Evolutionary conservation across 2,797 vertebrate species (phyloP).

Genomic region (Anniella stebbinsi): DNA sequence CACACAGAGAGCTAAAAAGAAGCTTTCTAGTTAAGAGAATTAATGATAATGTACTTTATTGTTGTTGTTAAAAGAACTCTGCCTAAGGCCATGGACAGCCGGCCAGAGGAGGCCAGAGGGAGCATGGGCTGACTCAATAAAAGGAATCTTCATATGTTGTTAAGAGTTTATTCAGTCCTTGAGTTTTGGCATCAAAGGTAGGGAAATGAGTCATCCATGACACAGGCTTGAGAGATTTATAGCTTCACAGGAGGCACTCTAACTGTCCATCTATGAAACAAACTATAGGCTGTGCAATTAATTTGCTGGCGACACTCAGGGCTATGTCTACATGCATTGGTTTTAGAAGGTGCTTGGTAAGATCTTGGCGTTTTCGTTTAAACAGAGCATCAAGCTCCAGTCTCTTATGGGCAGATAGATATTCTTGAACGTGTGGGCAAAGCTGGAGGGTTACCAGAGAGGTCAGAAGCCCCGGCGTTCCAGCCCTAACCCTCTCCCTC

Average conservation of each 20-base stretch:
- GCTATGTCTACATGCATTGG: too few relatives aligned
- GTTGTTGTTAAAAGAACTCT: background rate
- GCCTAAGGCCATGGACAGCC: background rate
- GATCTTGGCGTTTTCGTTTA: background rate
- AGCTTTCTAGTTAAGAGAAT: conserved; percentile 53
- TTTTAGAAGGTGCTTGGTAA: background rate
- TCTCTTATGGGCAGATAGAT: background rate
- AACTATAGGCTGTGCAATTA: conserved; percentile 23
- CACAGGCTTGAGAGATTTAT: conserved; percentile 51
- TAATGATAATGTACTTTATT: conserved; percentile 63
- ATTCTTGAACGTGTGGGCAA: background rate
- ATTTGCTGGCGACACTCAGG: background rate
- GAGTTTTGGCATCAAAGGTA: conserved; percentile 59
- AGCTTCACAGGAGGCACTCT: conserved; percentile 60
- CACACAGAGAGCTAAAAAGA: conserved; percentile 6
- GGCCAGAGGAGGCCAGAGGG: background rate
- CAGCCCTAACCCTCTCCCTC: background rate
- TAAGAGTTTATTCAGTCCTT: conserved; percentile 59
- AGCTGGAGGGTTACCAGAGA: background rate
- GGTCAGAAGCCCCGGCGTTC: background rate
- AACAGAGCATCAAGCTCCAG: background rate
- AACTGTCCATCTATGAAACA: conserved; percentile 42
- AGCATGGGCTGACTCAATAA: too few relatives aligned
- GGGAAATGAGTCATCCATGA: conserved; percentile 67
- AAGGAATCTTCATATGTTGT: background rate